phyloP scores from a whole-genome alignment of 2,888 invertebrate genomes.

The Aporophyla lueneburgensis region DNA sequence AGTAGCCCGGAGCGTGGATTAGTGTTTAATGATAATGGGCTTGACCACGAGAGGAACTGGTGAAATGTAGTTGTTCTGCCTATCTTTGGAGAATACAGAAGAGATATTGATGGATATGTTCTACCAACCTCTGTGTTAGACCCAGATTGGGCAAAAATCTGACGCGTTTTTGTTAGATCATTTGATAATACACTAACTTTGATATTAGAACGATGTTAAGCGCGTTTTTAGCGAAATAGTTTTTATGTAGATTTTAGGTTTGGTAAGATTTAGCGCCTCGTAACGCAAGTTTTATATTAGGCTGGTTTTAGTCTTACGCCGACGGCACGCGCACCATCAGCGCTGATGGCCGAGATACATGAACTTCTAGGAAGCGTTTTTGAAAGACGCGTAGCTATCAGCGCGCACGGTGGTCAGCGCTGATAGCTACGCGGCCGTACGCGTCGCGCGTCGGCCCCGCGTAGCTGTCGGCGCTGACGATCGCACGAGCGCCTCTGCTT shows the following conservation, averaged over 20 bases:
- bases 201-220: constrained; percentile 29
- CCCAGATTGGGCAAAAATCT: constrained; percentile 14
- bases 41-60: neutral
- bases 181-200: constrained; percentile 26
- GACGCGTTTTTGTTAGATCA: constrained; percentile 16
- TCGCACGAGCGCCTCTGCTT: too few species aligned
- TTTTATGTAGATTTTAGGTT: constrained; percentile 26
- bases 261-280: constrained; percentile 19
- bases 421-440: too few species aligned
- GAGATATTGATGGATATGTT: neutral
- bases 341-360: too few species aligned
- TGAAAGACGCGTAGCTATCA: too few species aligned
- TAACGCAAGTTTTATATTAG: constrained; percentile 25
- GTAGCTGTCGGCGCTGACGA: too few species aligned
- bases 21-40: neutral
- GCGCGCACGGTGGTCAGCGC: too few species aligned
- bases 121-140: neutral
- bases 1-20: neutral
- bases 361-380: too few species aligned
- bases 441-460: too few species aligned
- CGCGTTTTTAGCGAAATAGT: neutral
- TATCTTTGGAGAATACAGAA: neutral
- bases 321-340: too few species aligned
- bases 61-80: neutral
- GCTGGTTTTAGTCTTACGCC: too few species aligned